Base-by-base conservation (phyloP, 2,113 vertebrate genomes). In the Zapornia atra region DNA sequence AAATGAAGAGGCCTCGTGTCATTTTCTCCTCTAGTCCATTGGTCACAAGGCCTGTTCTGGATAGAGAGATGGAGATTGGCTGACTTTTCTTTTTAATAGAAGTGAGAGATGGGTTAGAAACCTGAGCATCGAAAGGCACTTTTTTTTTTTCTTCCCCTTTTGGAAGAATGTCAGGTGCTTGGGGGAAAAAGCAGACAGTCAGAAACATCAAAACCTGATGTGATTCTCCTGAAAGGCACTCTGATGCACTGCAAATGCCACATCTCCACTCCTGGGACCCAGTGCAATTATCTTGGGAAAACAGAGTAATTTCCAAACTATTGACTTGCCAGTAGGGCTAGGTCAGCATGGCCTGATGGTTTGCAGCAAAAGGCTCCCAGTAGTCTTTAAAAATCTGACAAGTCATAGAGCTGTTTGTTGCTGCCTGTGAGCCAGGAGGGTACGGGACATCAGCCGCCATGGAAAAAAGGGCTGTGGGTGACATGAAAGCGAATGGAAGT, bases 381-480 rank as follows among this genome's bases (percentile, higher is more conserved):
- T 48, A 56, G 69, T 46, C 44, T 91, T 92, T 46, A 48, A 82
- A 92, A 91, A 96, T 69, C 29, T 38, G 53, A 50, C 42, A 88
- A 91, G 68, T 69, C n/a, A 31, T 11, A 33, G 86, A 94, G 85
- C 34, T 51, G 28, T 71, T 85, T 86, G 19, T 63, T 92, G 92
- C 20, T 8, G 57, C 73, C 78, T 92, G 70, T 86, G 78, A 85
- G 85, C 57, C 93, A 95, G 85, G 78, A 96, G 83, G 59, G 78
- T 24, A 79, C 70, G 95, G 72, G 83, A 94, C 95, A 94, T 91
- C 86, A 88, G 3, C 86, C 20, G 18, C 95, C 77, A 36, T 57
- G 71, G 92, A 97, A 87, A 78, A 96, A 95, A 84, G 53, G 48
- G 82, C 82, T 88, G 86, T 82, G 89, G 85, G 95, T 97, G 94